Base-by-base conservation (phyloP, 1,140 invertebrate species). In the Capitella teleta region DNA sequence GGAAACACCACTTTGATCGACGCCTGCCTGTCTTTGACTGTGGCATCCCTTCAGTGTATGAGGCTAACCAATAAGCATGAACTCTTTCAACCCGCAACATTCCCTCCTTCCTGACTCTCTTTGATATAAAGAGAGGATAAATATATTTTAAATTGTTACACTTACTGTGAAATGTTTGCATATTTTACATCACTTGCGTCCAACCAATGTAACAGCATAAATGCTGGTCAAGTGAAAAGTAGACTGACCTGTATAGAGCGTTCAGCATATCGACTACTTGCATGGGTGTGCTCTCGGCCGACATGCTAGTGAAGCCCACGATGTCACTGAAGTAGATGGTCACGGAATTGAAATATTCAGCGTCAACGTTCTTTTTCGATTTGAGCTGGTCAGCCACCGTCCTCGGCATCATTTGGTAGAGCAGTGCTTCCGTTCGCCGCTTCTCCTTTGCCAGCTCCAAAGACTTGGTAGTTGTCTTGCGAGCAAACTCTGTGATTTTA, bases 311-410 rank as follows among this genome's bases (percentile, higher is more conserved):
- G 74, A 94, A 95, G 21, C 89, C 89, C 52, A 93, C 89, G 59
- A 94, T 93, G 67, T 94, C 90, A 21, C 81, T 69, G 67, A 90
- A 89, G 69, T 87, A 89, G 49, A 91, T 88, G 2, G 86, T 88
- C 14, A 89, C 86, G 66, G 87, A 84, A 51, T 78, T 78, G 70
- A 87, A 89, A 60, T 85, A 80, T 66, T 90, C 86, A 0, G 86
- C 85, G 67, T 87, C 84, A 3, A 90, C 85, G 1, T 80, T 81
- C 73, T 83, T 77, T 5, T 86, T 32, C 26, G 19, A 6, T 32
- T 34, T 47, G 4, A 47, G 30, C 28, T n/a, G 2, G 16, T 47
- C 32, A 25, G 45, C 45, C 14, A 53, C 36, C 8, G 44, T 28
- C 36, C 30, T 25, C 26, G 51, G 51, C 24, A 52, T 21, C 51